phyloP scores from a whole-genome alignment of 2,113 vertebrate genomes.

The Myiagra hebetior region DNA sequence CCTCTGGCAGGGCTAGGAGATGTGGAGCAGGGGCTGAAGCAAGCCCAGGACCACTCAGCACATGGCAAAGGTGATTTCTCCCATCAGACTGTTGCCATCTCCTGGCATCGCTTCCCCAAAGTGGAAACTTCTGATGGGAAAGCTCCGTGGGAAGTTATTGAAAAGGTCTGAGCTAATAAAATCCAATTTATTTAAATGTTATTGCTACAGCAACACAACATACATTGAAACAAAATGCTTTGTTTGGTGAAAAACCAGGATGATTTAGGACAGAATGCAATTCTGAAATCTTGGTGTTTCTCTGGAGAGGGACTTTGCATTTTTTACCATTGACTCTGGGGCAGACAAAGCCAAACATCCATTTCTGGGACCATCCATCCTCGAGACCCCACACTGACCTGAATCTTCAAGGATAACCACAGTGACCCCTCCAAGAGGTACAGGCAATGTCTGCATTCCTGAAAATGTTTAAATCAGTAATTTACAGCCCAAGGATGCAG shows the following conservation, averaged over 20 bases:
- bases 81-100: background rate
- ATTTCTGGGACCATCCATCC: background rate
- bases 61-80: background rate
- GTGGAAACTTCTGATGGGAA: background rate
- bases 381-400: rapidly evolving
- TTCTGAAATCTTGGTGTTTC: background rate
- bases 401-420: background rate
- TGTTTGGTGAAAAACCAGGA: background rate
- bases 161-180: background rate
- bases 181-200: background rate
- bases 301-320: background rate
- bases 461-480: background rate
- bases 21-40: background rate
- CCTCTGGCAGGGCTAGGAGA: background rate
- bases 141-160: background rate
- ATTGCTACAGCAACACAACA: slow-evolving; percentile 11
- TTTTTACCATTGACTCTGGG: background rate
- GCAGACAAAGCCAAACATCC: background rate
- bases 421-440: background rate
- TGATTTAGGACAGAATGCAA: background rate
- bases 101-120: rapidly evolving
- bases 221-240: background rate
- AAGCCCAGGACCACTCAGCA: background rate
- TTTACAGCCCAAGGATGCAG: background rate
- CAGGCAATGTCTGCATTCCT: background rate